These are phyloP conservation scores for Tenthredo amoena DNA, from an alignment of 2,888 invertebrate genomes.

Conservation along the genomic window DNA sequence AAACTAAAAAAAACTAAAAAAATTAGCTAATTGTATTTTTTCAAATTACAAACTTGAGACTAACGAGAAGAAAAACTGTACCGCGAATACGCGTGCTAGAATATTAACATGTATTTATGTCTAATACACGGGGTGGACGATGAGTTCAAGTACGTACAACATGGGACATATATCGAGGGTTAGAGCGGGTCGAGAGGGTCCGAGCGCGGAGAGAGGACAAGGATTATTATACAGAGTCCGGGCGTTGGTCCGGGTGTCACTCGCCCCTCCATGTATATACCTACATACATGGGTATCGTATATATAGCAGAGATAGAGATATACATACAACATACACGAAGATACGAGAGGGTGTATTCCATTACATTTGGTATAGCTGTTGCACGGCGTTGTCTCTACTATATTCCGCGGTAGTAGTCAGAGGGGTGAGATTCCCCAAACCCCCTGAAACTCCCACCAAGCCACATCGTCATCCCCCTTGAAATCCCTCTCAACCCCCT, in stretches of 20 bases:
- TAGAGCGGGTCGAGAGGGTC: slow-evolving; percentile 29
- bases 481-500: slow-evolving; percentile 53
- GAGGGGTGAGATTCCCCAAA: slow-evolving; percentile 32
- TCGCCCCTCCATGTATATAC: slow-evolving; percentile 6
- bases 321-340: background rate
- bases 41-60: background rate
- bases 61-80: background rate
- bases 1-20: background rate
- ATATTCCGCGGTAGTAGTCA: slow-evolving; percentile 27
- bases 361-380: slow-evolving; percentile 59
- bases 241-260: slow-evolving; percentile 49
- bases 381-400: slow-evolving; percentile 50
- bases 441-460: slow-evolving; percentile 45
- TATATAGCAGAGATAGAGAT: background rate
- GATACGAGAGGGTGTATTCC: slow-evolving; percentile 59
- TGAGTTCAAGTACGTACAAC: slow-evolving; percentile 38
- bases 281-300: background rate
- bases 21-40: background rate
- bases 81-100: background rate
- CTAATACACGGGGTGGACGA: background rate
- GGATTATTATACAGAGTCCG: slow-evolving; percentile 47
- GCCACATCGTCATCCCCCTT: slow-evolving; percentile 40
- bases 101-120: slow-evolving; percentile 25
- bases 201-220: slow-evolving; percentile 38
- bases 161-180: slow-evolving; percentile 31